These are phyloP conservation scores for Xestia ashworthii DNA, from an alignment of 2,888 invertebrate genomes.

Conservation along the genomic window DNA sequence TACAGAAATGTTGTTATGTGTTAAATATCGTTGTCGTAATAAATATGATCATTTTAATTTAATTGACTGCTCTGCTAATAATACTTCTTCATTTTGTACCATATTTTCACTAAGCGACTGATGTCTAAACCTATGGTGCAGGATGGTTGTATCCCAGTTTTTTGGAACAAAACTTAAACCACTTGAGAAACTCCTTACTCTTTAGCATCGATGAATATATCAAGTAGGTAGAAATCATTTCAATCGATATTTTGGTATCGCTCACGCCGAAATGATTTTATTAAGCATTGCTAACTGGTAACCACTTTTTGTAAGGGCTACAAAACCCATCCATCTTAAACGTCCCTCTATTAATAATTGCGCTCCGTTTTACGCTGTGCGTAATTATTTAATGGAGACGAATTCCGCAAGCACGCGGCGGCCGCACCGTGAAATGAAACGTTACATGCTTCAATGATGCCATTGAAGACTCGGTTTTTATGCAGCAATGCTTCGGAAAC, in stretches of 20 bases:
- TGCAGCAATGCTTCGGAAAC: slow-evolving; percentile 63
- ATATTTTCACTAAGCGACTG: not conserved
- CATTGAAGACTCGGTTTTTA: slow-evolving; percentile 73
- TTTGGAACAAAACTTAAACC: not conserved
- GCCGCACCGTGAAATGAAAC: slow-evolving; percentile 84
- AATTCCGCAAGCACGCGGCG: slow-evolving; percentile 82
- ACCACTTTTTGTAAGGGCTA: slow-evolving; percentile 55
- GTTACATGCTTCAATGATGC: slow-evolving; percentile 82
- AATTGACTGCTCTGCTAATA: too few relatives aligned
- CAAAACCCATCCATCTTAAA: slow-evolving; percentile 64
- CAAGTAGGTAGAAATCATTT: not conserved
- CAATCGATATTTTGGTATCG: not conserved
- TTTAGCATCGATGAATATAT: not conserved
- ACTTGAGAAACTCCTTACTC: not conserved
- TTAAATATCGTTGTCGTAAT: not conserved
- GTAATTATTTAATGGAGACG: slow-evolving; percentile 87
- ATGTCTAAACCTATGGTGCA: too few relatives aligned
- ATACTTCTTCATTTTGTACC: not conserved
- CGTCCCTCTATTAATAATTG: slow-evolving; percentile 68
- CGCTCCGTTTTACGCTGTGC: slow-evolving; percentile 69
- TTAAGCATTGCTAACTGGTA: slow-evolving; percentile 52
- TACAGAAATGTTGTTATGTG: not conserved
- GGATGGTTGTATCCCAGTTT: not conserved
- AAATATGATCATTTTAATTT: not conserved
- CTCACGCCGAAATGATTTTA: slow-evolving; percentile 28